Conservation (phyloP, 2,797 vertebrate species). For the Carcharodon carcharias region DNA sequence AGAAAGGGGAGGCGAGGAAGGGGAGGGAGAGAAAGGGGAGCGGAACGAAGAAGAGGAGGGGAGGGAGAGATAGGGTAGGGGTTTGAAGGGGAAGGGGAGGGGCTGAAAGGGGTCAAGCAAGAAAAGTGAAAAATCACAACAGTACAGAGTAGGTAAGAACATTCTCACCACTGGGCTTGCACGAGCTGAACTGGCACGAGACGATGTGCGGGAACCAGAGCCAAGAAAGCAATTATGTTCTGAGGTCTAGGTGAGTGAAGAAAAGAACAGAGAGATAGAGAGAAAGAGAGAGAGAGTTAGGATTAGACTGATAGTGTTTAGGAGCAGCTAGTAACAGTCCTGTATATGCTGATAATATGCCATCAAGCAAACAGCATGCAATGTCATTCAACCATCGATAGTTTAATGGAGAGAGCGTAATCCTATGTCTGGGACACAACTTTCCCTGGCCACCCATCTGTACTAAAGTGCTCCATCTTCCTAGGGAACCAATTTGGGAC, state of each 20-base stretch:
- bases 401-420: neutral
- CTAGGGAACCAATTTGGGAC: neutral
- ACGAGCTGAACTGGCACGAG: constrained; percentile 86
- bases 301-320: neutral
- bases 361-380: neutral
- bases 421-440: neutral
- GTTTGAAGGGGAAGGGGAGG: too few species aligned
- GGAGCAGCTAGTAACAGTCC: neutral
- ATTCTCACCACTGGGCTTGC: constrained; percentile 93
- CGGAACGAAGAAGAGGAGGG: too few species aligned
- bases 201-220: constrained; percentile 80
- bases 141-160: neutral
- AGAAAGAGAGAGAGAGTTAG: neutral
- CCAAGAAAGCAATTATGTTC: constrained; percentile 76
- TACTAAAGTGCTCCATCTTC: neutral
- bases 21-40: neutral
- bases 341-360: neutral
- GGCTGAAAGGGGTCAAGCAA: neutral
- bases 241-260: constrained; percentile 60
- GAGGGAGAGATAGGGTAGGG: too few species aligned
- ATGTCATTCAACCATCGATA: neutral
- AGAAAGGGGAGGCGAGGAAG: neutral
- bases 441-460: too few species aligned
- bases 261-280: neutral
- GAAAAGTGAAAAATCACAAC: neutral